These are phyloP conservation scores for Nematopogon swammerdamellus DNA, from an alignment of 2,888 invertebrate genomes.

Conservation along the genomic window DNA sequence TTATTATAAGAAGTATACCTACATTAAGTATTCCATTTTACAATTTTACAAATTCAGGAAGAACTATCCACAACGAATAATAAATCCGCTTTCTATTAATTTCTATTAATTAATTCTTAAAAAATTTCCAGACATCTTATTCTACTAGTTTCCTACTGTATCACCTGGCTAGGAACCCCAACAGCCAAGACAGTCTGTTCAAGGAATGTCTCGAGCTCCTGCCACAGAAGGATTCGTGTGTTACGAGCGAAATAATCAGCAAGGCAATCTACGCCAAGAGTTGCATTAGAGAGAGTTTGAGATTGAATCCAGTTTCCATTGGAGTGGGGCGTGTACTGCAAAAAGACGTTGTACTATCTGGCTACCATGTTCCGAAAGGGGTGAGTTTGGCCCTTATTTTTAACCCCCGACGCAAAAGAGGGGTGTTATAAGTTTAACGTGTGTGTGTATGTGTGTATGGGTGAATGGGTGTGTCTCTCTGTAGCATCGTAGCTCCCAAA, in stretches of 20 bases:
- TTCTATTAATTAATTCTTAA: no score
- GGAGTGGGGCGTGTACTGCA: slow-evolving; percentile 76
- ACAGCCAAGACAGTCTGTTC: slow-evolving; percentile 64
- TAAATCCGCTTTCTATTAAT: no score
- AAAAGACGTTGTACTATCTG: slow-evolving; percentile 66
- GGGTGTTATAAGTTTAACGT: no score
- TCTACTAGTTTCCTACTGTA: slow-evolving; percentile 75
- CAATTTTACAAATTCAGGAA: no score
- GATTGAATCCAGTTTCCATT: slow-evolving; percentile 79
- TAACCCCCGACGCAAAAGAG: neutral
- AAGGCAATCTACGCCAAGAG: slow-evolving; percentile 73
- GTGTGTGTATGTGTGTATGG: no score
- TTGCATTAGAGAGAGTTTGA: slow-evolving; percentile 78
- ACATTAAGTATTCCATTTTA: no score
- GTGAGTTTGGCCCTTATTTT: slow-evolving; percentile 52
- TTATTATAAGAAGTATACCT: no score
- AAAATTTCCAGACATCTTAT: slow-evolving; percentile 67
- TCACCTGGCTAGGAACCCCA: slow-evolving; percentile 68
- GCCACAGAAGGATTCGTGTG: slow-evolving; percentile 36
- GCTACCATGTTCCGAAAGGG: slow-evolving; percentile 71
- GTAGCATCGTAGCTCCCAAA: no score
- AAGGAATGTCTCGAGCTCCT: slow-evolving; percentile 61
- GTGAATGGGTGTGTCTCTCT: no score
- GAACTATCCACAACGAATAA: no score
- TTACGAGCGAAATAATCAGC: slow-evolving; percentile 55